Conservation (phyloP, 2,797 vertebrate species). For the Sebastes matsubarae region DNA sequence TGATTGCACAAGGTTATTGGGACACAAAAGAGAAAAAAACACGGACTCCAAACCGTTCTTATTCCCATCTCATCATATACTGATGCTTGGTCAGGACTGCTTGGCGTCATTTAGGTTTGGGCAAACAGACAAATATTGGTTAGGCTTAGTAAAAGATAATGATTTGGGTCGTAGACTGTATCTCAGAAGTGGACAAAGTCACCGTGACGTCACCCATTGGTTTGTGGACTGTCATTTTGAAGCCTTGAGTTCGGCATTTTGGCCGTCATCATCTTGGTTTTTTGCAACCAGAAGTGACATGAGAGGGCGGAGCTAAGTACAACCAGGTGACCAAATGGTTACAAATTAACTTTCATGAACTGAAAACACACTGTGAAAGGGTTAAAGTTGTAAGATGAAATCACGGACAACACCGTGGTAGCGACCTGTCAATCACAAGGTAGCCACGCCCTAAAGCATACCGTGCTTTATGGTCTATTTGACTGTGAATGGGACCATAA, state of each 20-base stretch:
- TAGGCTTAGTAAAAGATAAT: background rate
- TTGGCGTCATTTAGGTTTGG: background rate
- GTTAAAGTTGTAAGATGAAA: no score
- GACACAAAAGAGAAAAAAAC: constrained; percentile 23
- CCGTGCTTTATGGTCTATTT: no score
- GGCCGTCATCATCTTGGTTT: no score
- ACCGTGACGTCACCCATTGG: no score
- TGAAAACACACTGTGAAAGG: background rate
- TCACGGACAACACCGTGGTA: no score
- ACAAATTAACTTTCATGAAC: background rate
- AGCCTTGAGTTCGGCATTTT: no score
- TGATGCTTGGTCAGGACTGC: background rate
- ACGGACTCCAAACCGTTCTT: background rate
- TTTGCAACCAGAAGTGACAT: no score
- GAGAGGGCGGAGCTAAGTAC: background rate
- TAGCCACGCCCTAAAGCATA: no score
- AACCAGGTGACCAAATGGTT: background rate
- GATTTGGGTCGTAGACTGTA: background rate
- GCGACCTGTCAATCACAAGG: no score
- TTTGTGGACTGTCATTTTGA: no score
- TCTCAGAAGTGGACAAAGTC: background rate
- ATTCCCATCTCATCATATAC: background rate
- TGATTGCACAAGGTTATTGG: constrained; percentile 36
- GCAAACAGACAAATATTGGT: background rate
- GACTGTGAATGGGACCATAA: no score